Evolutionary conservation across 2,888 invertebrate genomes (phyloP), one percentile per base, ranked within the genome.

Genomic region (Atrina japonica): DNA sequence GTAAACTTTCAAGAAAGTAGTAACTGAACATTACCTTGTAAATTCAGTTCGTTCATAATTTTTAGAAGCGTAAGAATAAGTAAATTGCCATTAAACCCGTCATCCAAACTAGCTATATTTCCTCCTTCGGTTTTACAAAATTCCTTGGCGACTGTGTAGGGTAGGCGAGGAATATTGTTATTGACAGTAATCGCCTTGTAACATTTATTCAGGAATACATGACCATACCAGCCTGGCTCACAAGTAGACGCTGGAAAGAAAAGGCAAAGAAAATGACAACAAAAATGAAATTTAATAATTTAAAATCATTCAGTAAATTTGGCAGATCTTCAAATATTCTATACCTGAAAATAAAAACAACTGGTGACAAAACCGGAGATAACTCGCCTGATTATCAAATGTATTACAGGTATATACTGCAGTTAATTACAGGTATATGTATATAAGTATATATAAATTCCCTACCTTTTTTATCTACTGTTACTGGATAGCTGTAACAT

Each of bases 191-290:
- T 75, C 35, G 55, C 63, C 16, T 70, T 76, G 70, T 83, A 86
- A 55, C 86, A 86, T 40, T 78, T 77, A 52, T 82, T 77, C 16
- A 83, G 56, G 14, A 81, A 73, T 6, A 81, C 73, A 60, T 86
- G 84, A 35, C 86, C 84, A 16, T 82, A 77, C 86, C 86, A 86
- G 9, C 82, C 81, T 11, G 70, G 64, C 5, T 80, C 84, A 70
- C 86, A 86, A 7, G 81, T 78, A 1, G 83, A 80, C 14, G 81
- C 86, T 86, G 64, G 2, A 76, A 70, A 55, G 18, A 45, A 35
- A 35, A 35, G 11, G 35, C 5, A 35, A 35, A 35, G 35, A 35
- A 35, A 35, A 35, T 18, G n/a, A 1, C 18, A 23, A 27, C 11
- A 40, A 43, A 23, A 25, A 5, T 23, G 30, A 41, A n/a, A 29